Evolutionary conservation across 37 sponge, comb jelly and placozoan genomes (phyloP).

Genomic region (Chondrosia reniformis): DNA sequence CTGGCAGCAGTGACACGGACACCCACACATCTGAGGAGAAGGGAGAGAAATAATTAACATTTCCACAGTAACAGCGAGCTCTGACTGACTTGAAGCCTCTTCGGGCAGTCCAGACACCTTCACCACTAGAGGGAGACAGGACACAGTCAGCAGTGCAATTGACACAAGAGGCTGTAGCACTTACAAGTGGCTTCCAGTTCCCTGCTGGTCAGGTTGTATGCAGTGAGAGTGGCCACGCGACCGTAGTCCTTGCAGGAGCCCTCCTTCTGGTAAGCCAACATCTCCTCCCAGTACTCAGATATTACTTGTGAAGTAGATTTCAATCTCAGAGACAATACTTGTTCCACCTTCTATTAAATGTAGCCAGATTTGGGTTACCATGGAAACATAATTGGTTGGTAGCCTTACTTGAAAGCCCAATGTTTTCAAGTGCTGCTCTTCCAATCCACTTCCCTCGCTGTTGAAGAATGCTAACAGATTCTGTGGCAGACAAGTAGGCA

Average conservation of each 20-base stretch:
- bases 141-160: too few relatives aligned
- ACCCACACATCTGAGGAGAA: neutral
- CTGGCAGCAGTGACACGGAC: too few relatives aligned
- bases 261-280: conserved; percentile 2
- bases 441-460: conserved; percentile 50
- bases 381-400: too few relatives aligned
- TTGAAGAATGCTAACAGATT: conserved; percentile 31
- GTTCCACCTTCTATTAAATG: neutral
- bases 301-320: neutral
- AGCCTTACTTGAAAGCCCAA: conserved; percentile 31
- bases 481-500: neutral
- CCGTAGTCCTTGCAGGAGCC: neutral
- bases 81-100: too few relatives aligned
- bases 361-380: too few relatives aligned
- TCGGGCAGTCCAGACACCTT: too few relatives aligned
- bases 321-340: neutral
- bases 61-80: too few relatives aligned
- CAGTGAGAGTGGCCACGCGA: neutral
- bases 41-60: too few relatives aligned
- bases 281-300: neutral
- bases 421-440: conserved; percentile 4
- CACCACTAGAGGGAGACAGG: too few relatives aligned
- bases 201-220: neutral
- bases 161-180: too few relatives aligned
- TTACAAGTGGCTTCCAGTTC: neutral